These are phyloP conservation scores for Drosophila meridionalis DNA, from an alignment of 2,888 invertebrate genomes.

Conservation along the genomic window DNA sequence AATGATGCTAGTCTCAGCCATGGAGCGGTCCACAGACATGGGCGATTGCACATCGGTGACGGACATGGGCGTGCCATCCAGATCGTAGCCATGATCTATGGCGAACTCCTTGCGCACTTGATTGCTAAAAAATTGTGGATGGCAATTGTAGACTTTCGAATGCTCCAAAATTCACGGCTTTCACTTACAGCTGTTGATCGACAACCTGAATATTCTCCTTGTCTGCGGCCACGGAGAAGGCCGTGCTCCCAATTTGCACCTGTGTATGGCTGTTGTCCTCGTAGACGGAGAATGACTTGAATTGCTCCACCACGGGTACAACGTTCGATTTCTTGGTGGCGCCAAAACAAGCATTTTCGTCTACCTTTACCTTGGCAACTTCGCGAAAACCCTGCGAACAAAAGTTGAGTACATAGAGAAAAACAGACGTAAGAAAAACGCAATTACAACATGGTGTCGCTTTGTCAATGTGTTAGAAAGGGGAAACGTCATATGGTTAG, in stretches of 20 bases:
- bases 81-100: constrained; percentile 71
- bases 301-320: constrained; percentile 88
- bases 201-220: constrained; percentile 71
- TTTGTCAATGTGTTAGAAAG: constrained; percentile 24
- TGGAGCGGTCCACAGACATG: constrained; percentile 88
- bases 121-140: constrained; percentile 14
- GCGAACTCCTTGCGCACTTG: constrained; percentile 39
- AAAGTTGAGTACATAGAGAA: not conserved
- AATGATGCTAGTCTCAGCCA: constrained; percentile 35
- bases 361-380: constrained; percentile 61
- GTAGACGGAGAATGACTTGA: constrained; percentile 91
- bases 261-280: constrained; percentile 86
- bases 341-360: constrained; percentile 52
- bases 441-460: constrained; percentile 13
- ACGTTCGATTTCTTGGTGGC: constrained; percentile 81
- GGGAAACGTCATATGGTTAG: constrained; percentile 24
- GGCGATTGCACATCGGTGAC: constrained; percentile 86
- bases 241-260: constrained; percentile 47
- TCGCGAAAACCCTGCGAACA: constrained; percentile 77
- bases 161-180: not conserved
- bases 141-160: not conserved
- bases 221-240: constrained; percentile 36
- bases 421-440: constrained; percentile 22
- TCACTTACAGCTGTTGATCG: constrained; percentile 51
- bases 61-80: constrained; percentile 87